phyloP scores from a whole-genome alignment of 2,113 vertebrate genomes.

The Semnornis frantzii region DNA sequence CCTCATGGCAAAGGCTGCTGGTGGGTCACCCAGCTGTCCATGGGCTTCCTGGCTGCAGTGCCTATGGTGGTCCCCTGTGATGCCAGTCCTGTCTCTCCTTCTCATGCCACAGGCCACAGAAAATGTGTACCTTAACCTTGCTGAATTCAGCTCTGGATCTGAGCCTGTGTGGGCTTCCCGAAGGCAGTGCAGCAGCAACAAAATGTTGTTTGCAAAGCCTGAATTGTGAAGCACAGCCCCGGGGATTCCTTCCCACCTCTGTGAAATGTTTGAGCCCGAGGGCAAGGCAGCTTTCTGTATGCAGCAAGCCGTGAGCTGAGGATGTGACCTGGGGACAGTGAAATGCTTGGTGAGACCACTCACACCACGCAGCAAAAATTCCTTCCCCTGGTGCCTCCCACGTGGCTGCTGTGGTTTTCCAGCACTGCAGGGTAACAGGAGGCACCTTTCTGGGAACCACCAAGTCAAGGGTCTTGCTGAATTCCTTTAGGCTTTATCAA shows the following conservation, averaged over 20 bases:
- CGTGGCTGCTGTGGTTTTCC: not conserved
- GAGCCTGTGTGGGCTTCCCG: not conserved
- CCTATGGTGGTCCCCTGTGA: not conserved
- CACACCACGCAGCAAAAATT: not conserved
- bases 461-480: not conserved
- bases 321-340: not conserved
- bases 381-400: no score
- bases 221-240: not conserved
- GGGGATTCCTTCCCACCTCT: not conserved
- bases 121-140: not conserved
- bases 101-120: not conserved
- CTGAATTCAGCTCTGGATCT: not conserved
- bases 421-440: not conserved
- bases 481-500: not conserved
- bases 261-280: not conserved
- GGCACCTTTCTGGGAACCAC: not conserved
- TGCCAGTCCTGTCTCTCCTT: not conserved
- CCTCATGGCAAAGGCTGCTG: not conserved
- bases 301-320: not conserved
- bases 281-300: not conserved
- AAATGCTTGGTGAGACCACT: not conserved
- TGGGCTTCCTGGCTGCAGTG: not conserved
- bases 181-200: not conserved
- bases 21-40: not conserved
- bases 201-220: not conserved